A percentile compares a stretch with the other conserved stretches of the same genome.
These are phyloP conservation scores for Balearica regulorum DNA, from an alignment of 2,797 vertebrate species.

Conservation along the genomic window DNA sequence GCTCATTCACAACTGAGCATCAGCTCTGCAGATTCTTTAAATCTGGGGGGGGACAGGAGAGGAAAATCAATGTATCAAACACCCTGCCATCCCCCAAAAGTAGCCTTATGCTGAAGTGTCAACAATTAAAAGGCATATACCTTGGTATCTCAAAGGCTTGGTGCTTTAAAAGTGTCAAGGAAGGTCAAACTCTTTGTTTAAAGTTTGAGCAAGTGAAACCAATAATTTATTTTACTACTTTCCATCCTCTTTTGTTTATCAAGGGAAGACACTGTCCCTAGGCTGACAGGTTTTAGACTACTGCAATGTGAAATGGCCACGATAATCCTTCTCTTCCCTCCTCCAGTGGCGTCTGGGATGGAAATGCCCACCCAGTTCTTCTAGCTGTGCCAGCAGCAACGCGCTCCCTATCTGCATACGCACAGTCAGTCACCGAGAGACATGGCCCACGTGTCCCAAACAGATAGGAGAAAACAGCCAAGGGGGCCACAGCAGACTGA, in stretches of 20 bases:
- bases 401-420: background rate
- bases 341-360: background rate
- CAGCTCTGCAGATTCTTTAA: background rate
- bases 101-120: background rate
- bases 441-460: background rate
- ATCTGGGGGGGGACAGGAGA: background rate
- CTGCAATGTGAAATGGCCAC: background rate
- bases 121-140: background rate
- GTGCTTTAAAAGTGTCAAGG: background rate
- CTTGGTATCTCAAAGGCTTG: background rate
- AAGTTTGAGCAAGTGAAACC: background rate
- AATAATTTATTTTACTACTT: background rate
- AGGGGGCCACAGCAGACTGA: background rate
- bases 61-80: background rate
- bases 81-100: background rate
- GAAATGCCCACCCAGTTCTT: slow-evolving; percentile 27
- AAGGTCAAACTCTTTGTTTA: background rate
- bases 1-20: background rate
- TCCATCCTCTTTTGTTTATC: background rate
- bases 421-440: background rate
- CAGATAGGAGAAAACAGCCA: slow-evolving; percentile 6
- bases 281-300: slow-evolving; percentile 21
- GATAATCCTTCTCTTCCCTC: background rate
- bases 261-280: background rate
- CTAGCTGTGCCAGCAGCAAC: slow-evolving; percentile 7